A percentile compares a stretch with the other conserved stretches of the same genome.
Evolutionary conservation across 2,797 vertebrate genomes (phyloP).

Genomic region (Chromis chromis): DNA sequence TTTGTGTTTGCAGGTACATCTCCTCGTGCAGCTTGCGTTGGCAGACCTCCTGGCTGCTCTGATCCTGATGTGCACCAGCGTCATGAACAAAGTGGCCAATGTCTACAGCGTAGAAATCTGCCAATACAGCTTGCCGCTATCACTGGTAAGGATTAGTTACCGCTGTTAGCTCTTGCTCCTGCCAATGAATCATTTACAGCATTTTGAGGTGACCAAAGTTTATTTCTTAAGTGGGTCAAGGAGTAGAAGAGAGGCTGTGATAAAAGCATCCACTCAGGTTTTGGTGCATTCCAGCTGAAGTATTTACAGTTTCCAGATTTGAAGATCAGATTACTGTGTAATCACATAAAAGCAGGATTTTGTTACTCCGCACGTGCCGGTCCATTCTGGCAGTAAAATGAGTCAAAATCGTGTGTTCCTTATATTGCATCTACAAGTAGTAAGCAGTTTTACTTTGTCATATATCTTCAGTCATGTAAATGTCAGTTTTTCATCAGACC

Average conservation of each 20-base stretch:
- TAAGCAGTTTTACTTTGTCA: conserved; percentile 2
- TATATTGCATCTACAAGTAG: conserved; percentile 27
- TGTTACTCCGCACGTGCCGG: background rate
- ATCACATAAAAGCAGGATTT: background rate
- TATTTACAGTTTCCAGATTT: background rate
- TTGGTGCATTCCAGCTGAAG: background rate
- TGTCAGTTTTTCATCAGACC: background rate
- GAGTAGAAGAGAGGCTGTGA: background rate
- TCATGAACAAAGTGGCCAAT: conserved; percentile 67
- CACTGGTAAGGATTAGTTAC: conserved; percentile 78
- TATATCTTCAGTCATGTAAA: background rate
- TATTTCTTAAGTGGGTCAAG: background rate
- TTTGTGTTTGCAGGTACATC: conserved; percentile 75
- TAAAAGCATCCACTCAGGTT: background rate
- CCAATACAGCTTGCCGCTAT: conserved; percentile 77
- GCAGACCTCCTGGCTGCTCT: conserved; percentile 85
- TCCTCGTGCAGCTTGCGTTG: conserved; percentile 86
- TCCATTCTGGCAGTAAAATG: conserved; percentile 15
- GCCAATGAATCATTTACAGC: conserved; percentile 19
- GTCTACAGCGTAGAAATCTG: conserved; percentile 64
- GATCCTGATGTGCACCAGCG: conserved; percentile 72
- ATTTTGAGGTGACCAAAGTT: background rate
- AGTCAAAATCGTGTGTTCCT: conserved; percentile 2
- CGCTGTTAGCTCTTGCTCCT: background rate
- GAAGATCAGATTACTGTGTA: background rate